Evolutionary conservation across 2,797 vertebrate genomes (phyloP).

Genomic region (Garrulus glandarius): DNA sequence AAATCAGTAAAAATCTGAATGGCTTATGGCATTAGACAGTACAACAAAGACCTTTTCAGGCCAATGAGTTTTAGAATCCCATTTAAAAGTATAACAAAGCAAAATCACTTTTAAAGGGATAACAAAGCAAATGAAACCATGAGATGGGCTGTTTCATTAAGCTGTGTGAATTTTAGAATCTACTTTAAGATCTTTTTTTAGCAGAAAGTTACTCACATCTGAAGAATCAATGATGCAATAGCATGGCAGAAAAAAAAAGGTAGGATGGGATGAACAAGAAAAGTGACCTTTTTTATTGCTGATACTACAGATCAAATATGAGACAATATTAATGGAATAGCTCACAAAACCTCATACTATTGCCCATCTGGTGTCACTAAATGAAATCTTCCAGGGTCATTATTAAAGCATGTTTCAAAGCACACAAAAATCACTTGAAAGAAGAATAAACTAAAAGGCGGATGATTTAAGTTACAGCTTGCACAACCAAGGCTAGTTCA

Average conservation of each 20-base stretch:
- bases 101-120: constrained; percentile 1
- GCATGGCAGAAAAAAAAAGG: background rate
- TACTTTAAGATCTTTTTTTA: background rate
- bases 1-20: constrained; percentile 11
- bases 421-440: background rate
- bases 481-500: background rate
- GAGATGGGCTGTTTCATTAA: background rate
- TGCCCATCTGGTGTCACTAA: background rate
- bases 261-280: background rate
- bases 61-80: background rate
- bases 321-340: constrained; percentile 1
- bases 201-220: background rate
- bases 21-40: background rate
- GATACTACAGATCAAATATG: background rate
- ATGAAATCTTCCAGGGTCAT: background rate
- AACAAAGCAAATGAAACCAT: background rate
- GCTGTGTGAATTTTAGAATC: background rate
- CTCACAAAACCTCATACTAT: background rate
- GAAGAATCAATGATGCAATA: background rate
- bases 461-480: background rate
- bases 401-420: background rate
- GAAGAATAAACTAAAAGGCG: background rate
- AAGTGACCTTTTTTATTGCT: background rate
- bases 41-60: background rate
- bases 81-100: background rate